Evolutionary conservation across 2,797 vertebrate genomes (phyloP).

Genomic region (Megaceryle alcyon): DNA sequence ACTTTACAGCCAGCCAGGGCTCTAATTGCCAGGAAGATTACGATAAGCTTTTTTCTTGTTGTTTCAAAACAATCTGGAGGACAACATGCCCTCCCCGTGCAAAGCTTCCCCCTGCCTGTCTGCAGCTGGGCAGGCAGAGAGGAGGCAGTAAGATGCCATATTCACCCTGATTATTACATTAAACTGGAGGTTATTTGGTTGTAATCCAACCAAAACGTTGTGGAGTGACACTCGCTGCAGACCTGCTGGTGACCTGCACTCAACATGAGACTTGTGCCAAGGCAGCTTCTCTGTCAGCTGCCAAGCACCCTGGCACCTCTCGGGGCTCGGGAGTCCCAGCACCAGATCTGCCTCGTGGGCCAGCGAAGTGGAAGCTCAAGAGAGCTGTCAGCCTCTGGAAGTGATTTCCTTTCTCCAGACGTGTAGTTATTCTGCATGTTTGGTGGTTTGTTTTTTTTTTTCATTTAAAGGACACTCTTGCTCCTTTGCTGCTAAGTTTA

Average conservation of each 20-base stretch:
- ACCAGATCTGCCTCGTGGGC: neutral
- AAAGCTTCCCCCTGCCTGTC: neutral
- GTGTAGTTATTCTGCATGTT: neutral
- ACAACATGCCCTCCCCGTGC: neutral
- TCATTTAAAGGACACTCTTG: neutral
- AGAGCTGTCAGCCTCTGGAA: conserved; percentile 54
- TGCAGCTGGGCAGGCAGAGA: neutral
- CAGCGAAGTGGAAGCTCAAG: conserved; percentile 46
- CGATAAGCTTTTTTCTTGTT: conserved; percentile 62
- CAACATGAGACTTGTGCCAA: neutral
- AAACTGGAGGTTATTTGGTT: neutral
- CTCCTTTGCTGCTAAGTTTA: conserved; percentile 25
- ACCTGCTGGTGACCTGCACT: neutral
- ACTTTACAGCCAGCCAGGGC: conserved; percentile 59
- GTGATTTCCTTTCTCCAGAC: neutral
- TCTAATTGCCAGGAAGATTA: conserved; percentile 69
- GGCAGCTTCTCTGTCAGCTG: neutral
- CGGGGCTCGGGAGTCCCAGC: neutral
- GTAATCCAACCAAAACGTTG: neutral
- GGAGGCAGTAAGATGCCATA: neutral
- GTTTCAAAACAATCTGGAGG: conserved; percentile 64
- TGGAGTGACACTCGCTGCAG: neutral
- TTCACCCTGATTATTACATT: neutral
- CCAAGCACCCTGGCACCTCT: conserved; percentile 7
- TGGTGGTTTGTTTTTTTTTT: neutral